Base-by-base conservation (phyloP, 1,140 invertebrate species). In the Cherax quadricarinatus region DNA sequence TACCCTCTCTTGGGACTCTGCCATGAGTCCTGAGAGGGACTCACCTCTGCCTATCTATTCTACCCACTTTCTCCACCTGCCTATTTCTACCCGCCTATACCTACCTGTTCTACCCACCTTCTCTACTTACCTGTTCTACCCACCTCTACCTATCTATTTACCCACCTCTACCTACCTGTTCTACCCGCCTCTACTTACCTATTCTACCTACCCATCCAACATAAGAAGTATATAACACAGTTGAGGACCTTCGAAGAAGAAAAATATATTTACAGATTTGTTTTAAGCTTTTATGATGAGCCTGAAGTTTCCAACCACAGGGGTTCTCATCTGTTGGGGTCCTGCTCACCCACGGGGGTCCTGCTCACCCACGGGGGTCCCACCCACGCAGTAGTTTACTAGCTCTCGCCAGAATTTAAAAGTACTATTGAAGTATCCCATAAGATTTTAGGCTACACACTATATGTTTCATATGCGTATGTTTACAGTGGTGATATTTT, bases 401-500 rank as follows among this genome's bases (percentile, higher is more conserved):
- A 86, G 85, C 70, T 78, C 66, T 86, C 51, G 21, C 51, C 70
- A 7, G 51, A 49, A 75, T 6, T 86, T 21, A 86, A 73, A 83
- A 57, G 51, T 49, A 57, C 62, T 73, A 86, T 14, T 51, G 21
- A 48, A 86, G 85, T 86, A 86, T 62, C 14, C 85, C 70, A 41
- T 86, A 86, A 86, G 85, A 86, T 86, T 49, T 75, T 86, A 86
- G 85, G 62, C 73, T 86, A 75, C 75, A 86, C 30, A 41, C 30
- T 86, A 86, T 86, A n/a, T 86, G 85, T 86, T 86, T 66, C 85
- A 51, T 86, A 86, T 1, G 30, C 30, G 30, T 41, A 41, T 41
- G 30, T 86, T 86, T 86, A 75, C 85, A 86, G 48, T 86, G 85
- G 75, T 86, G 66, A 73, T 86, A 86, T 86, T 86, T 41, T 86